These are phyloP conservation scores for Plemyria rubiginata DNA, from an alignment of 2,888 invertebrate species.

Conservation along the genomic window DNA sequence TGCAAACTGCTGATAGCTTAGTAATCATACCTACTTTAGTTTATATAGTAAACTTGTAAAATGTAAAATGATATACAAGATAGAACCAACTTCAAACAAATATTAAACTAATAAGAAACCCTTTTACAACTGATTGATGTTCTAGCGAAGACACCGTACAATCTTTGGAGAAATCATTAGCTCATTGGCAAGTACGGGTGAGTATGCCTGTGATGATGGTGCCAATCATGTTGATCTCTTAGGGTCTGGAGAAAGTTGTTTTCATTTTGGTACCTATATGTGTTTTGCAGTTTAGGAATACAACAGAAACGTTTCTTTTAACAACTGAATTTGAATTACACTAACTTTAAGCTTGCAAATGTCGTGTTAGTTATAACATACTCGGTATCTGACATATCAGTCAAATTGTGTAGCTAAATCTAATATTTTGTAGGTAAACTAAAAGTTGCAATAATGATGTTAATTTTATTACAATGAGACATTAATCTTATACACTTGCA, in stretches of 20 bases:
- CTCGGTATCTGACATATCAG: slow-evolving; percentile 2
- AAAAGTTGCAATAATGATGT: slow-evolving; percentile 8
- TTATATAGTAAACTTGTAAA: too few species aligned
- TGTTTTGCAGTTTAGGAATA: slow-evolving; percentile 22
- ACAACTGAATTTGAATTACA: too few species aligned
- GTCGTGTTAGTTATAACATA: neutral
- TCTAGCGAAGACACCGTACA: slow-evolving; percentile 45
- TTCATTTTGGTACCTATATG: slow-evolving; percentile 33
- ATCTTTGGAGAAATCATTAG: slow-evolving; percentile 60
- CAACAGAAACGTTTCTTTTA: too few species aligned
- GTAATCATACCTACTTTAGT: too few species aligned
- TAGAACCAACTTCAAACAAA: neutral
- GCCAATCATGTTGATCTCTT: slow-evolving; percentile 55
- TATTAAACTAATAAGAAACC: slow-evolving; percentile 19
- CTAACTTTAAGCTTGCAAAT: too few species aligned
- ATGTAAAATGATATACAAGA: neutral
- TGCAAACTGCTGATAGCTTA: too few species aligned
- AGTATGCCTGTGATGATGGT: slow-evolving; percentile 42
- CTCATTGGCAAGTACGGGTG: slow-evolving; percentile 43
- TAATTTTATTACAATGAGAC: slow-evolving; percentile 14
- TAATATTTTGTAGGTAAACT: slow-evolving; percentile 22
- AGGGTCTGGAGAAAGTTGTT: slow-evolving; percentile 61
- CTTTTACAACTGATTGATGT: slow-evolving; percentile 51
- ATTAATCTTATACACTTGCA: slow-evolving; percentile 13
- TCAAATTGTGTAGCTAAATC: neutral